Conservation (phyloP, 2,888 invertebrate genomes). For the Amiota mariae region DNA sequence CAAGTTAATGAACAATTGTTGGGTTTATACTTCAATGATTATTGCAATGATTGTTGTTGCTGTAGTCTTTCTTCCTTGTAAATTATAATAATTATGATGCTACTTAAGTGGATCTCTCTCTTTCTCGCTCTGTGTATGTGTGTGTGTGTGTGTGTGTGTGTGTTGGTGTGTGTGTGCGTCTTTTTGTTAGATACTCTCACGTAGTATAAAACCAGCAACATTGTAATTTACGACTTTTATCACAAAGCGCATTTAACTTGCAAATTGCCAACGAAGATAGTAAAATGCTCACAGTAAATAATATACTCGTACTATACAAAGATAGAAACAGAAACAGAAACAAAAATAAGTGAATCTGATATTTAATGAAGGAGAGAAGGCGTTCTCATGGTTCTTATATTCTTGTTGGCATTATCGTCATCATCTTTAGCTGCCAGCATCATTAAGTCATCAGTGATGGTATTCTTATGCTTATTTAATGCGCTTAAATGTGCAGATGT, state of each 20-base stretch:
- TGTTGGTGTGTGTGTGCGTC: not conserved
- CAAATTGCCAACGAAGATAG: conserved; percentile 58
- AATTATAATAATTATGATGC: conserved; percentile 64
- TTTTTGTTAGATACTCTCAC: not conserved
- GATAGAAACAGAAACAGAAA: not conserved
- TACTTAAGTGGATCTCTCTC: conserved; percentile 50
- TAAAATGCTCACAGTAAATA: conserved; percentile 42
- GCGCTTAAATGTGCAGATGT: too few species aligned
- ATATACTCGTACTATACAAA: not conserved
- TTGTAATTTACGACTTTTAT: conserved; percentile 55
- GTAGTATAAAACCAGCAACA: conserved; percentile 3
- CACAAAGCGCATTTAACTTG: conserved; percentile 54
- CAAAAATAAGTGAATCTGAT: too few species aligned
- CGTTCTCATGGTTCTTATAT: not conserved
- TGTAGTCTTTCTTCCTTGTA: conserved; percentile 35
- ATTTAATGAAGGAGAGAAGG: not conserved
- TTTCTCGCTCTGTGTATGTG: conserved; percentile 1
- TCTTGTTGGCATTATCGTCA: conserved; percentile 23
- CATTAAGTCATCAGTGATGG: conserved; percentile 7
- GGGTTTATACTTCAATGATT: conserved; percentile 49
- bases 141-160: not conserved
- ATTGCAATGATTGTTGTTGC: conserved; percentile 24
- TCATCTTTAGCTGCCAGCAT: not conserved
- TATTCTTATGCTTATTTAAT: not conserved
- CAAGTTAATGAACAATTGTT: conserved; percentile 56